Evolutionary conservation across 2,888 invertebrate genomes (phyloP), one percentile per base, ranked within the genome.

Genomic region (Crepidodera aurea): DNA sequence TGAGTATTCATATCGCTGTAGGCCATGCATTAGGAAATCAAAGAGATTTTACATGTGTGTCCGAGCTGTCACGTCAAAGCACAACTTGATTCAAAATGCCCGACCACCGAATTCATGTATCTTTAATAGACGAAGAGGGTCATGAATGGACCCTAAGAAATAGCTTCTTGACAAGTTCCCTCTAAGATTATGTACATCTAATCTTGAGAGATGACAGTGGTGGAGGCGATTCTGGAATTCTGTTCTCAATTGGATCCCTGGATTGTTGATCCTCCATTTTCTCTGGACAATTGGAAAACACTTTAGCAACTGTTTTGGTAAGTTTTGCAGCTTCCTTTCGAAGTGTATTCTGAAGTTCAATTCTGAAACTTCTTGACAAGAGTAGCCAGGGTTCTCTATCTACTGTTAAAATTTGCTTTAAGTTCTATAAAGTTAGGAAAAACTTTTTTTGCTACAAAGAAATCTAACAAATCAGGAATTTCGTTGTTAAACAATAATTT

Each of bases 21-120:
- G 71, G 71, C 68, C 64, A 57, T 57, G 67, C 71, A 70, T 72
- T 71, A 71, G 71, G 69, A 71, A 72, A 72, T 72, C 72, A 71
- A 71, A 67, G 68, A 66, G 72, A 69, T 64, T 67, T 64, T 67
- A 64, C 68, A 69, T 72, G 70, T 69, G 69, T 71, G 72, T 72
- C 69, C 69, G 64, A 61, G 60, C 58, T 59, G 61, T 63, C 65
- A 66, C 51, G 62, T 64, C 69, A 64, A 65, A 62, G 60, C 50
- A 2, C 18, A 5, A 2, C 58, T 54, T 51, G 58, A 63, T 60
- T 60, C 57, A 48, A 56, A 48, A 57, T 48, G 29, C 13, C 48
- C 57, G 56, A 15, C 48, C 61, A 51, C 57, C 61, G 60, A 58
- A 64, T 63, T 65, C 72, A 70, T 71, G 70, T 71, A 71, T 72